A percentile compares a stretch with the other conserved stretches of the same genome.
Conservation (phyloP, 2,888 invertebrate species). For the Ophioninae sp. region DNA sequence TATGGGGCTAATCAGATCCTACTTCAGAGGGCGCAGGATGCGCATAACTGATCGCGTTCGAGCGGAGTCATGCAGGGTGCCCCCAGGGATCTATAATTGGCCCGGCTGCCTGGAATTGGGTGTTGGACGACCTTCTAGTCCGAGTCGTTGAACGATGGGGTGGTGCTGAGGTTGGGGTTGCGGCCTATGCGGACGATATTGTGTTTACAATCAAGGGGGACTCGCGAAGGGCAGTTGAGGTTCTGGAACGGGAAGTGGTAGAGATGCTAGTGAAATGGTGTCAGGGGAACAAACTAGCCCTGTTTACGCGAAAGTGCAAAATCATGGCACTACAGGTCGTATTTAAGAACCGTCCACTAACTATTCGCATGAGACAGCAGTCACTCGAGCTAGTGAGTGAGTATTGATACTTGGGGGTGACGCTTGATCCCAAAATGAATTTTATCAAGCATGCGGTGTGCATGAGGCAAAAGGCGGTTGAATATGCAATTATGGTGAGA, state of each 20-base stretch:
- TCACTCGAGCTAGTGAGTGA: no score
- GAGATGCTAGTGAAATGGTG: slow-evolving; percentile 17
- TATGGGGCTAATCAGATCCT: not conserved
- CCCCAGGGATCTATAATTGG: slow-evolving; percentile 67
- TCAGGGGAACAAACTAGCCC: slow-evolving; percentile 17
- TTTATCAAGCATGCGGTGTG: no score
- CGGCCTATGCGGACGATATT: slow-evolving; percentile 59
- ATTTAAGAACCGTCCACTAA: no score
- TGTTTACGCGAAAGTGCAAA: not conserved
- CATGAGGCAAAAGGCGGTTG: no score
- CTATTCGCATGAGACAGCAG: no score
- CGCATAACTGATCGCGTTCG: not conserved
- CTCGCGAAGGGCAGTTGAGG: slow-evolving; percentile 7
- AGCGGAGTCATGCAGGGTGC: slow-evolving; percentile 52
- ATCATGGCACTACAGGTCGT: no score
- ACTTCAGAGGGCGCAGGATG: slow-evolving; percentile 22
- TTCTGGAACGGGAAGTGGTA: not conserved
- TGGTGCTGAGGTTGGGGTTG: not conserved
- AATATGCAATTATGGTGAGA: no score
- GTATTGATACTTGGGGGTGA: no score
- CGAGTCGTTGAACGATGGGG: not conserved
- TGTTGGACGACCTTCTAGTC: slow-evolving; percentile 26
- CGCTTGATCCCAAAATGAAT: no score
- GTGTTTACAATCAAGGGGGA: slow-evolving; percentile 41
- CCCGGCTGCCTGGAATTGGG: slow-evolving; percentile 60